Conservation (phyloP, 2,797 vertebrate species). For the Lutjanus argentimaculatus region DNA sequence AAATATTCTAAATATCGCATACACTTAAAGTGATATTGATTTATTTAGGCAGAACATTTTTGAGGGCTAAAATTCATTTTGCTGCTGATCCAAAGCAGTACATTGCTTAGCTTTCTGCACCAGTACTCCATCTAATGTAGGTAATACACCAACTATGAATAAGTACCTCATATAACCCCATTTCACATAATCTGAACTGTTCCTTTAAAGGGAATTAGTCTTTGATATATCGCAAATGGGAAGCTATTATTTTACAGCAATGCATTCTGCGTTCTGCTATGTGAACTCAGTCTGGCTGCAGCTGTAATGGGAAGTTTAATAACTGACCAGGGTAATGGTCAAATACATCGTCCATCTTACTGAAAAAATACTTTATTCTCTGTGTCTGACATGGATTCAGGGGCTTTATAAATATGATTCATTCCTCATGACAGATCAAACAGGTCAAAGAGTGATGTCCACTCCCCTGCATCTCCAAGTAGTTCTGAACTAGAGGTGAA, state of each 20-base stretch:
- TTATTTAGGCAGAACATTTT: too few species aligned
- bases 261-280: background rate
- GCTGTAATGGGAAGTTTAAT: conserved; percentile 19
- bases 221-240: background rate
- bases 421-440: conserved; percentile 43
- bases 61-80: too few species aligned
- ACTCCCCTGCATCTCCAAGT: conserved; percentile 21
- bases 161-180: too few species aligned
- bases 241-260: conserved; percentile 6
- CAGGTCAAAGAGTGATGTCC: conserved; percentile 38
- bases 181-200: too few species aligned
- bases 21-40: too few species aligned
- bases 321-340: conserved; percentile 4
- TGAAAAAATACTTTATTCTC: conserved; percentile 36
- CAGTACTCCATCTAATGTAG: too few species aligned
- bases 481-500: background rate
- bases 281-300: conserved; percentile 11
- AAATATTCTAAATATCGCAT: too few species aligned
- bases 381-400: conserved; percentile 17
- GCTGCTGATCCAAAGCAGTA: too few species aligned
- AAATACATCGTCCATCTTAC: conserved; percentile 14
- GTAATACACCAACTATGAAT: too few species aligned
- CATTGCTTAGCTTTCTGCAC: too few species aligned
- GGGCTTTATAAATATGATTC: conserved; percentile 43
- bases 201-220: conserved; percentile 5